Conservation (phyloP, 2,888 invertebrate species). For the Ceratothoa steindachneri region DNA sequence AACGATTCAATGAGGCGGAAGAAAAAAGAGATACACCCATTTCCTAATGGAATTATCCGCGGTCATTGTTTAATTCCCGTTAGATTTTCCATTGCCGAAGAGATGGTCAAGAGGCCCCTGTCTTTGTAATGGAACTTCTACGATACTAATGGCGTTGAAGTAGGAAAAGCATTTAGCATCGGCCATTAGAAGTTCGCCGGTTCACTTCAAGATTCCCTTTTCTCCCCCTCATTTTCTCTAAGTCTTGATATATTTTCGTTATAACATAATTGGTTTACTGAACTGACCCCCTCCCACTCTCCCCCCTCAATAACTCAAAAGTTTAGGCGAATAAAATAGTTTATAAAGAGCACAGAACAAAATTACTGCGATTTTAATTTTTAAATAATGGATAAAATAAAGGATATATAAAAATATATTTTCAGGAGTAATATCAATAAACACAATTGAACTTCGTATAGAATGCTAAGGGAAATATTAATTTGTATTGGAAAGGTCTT, state of each 20-base stretch:
- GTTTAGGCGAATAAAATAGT: no score
- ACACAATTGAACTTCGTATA: no score
- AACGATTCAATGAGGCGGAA: slow-evolving; percentile 3
- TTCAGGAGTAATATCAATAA: no score
- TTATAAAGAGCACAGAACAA: no score
- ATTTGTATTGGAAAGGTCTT: no score
- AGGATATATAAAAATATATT: no score
- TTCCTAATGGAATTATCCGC: slow-evolving; percentile 7
- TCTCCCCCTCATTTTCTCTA: not conserved
- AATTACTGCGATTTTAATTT: no score
- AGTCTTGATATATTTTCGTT: not conserved
- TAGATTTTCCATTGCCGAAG: slow-evolving; percentile 13
- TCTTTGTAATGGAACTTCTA: not conserved
- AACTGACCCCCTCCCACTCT: no score
- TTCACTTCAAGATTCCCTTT: not conserved
- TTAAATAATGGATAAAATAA: no score
- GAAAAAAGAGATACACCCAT: slow-evolving; percentile 2
- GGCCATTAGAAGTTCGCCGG: not conserved
- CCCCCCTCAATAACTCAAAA: no score
- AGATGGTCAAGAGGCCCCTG: slow-evolving; percentile 1
- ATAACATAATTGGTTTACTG: not conserved
- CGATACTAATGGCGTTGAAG: not conserved
- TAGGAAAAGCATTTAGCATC: not conserved
- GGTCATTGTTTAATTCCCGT: slow-evolving; percentile 11
- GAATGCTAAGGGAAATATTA: no score